phyloP scores from a whole-genome alignment of 2,113 vertebrate species.

The Sclerurus mexicanus region DNA sequence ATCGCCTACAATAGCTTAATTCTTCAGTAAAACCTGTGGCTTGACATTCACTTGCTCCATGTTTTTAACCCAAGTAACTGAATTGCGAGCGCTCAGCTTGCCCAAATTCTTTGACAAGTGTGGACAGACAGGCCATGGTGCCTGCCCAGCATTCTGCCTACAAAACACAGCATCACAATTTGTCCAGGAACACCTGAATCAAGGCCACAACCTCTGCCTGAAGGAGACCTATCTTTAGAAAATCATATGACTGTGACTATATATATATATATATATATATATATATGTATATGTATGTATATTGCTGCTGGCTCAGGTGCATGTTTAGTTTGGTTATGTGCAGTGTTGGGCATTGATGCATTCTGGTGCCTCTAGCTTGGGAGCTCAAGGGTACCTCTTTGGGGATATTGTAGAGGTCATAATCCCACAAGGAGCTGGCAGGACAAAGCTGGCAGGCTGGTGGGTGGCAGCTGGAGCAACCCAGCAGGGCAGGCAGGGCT shows the following conservation, averaged over 20 bases:
- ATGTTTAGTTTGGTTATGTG: neutral
- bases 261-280: neutral
- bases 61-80: neutral
- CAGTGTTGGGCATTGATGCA: neutral
- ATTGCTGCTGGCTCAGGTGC: neutral
- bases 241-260: neutral
- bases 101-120: neutral
- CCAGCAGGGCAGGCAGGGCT: neutral
- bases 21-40: neutral
- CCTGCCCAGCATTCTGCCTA: neutral
- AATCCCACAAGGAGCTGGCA: neutral
- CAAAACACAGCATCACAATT: neutral
- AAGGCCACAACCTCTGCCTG: neutral
- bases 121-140: neutral
- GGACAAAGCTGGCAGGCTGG: neutral
- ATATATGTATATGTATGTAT: neutral
- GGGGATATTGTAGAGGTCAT: neutral
- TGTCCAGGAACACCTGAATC: neutral
- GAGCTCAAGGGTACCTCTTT: neutral
- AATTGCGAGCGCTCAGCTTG: neutral
- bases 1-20: neutral
- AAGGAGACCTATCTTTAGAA: slow-evolving; percentile 36
- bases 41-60: neutral
- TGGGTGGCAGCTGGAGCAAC: neutral
- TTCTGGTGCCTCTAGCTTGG: neutral